Evolutionary conservation across 2,888 invertebrate genomes (phyloP), one percentile per base, ranked within the genome.

Genomic region (Torymus auratus): DNA sequence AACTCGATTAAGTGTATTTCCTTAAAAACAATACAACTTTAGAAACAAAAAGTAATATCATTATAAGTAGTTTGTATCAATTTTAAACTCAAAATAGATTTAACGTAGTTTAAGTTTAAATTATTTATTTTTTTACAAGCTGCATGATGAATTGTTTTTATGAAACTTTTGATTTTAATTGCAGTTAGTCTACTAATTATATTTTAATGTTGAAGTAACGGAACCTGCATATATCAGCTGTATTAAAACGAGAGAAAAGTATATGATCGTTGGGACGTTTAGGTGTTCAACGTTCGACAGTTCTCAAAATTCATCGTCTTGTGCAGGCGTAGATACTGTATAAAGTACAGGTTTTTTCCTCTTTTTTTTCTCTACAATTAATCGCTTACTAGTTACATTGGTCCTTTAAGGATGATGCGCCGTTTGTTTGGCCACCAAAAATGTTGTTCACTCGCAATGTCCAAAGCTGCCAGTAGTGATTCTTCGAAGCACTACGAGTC

Each of bases 371-470:
- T 76, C 73, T 83, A 82, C 75, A 79, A 75, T 84, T 83, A 85
- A 85, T 84, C 85, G 84, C 84, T 88, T 85, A 85, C 85, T 88
- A 87, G 86, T 87, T 88, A 88, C 87, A 88, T 88, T 88, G 88
- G 88, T 88, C 88, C 88, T 86, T 87, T 87, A 87, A 86, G 85
- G 85, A 86, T 84, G 86, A 83, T 85, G 85, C 83, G 82, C 83
- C 82, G 56, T 77, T 78, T 77, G 4, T 17, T 77, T 79, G 82
- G 80, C 74, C 82, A 80, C 77, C 80, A 77, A 78, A 80, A 82
- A 78, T 80, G 77, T 81, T 69, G 72, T 80, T 78, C 80, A 67
- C 17, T 77, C 71, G 56, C 78, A 79, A 78, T 65, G 23, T 62
- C 41, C 77, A 60, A 74, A 61, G 56, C 61, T 62, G 55, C 56